Evolutionary conservation across 2,888 invertebrate species (phyloP).

Genomic region (Syrista parreyssii): DNA sequence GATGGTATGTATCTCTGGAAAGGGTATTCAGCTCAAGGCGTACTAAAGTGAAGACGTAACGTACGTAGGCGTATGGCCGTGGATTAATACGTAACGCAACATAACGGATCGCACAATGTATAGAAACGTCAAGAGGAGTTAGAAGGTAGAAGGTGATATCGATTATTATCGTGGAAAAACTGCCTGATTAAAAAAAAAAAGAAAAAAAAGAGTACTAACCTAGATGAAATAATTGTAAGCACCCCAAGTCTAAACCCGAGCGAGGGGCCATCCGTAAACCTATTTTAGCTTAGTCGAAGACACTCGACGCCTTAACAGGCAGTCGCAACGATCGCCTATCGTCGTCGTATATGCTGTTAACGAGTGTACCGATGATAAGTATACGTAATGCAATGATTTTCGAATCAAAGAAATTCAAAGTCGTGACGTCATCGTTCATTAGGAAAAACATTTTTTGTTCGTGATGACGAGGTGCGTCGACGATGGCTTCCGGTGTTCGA

Average conservation of each 20-base stretch:
- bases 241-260: constrained; percentile 33
- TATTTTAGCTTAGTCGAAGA: constrained; percentile 40
- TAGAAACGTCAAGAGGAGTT: not conserved
- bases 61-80: not conserved
- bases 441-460: not conserved
- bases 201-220: not conserved
- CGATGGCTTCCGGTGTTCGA: not conserved
- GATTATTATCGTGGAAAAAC: not conserved
- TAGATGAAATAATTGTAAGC: constrained; percentile 22
- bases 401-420: not conserved
- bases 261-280: constrained; percentile 48
- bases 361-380: not conserved
- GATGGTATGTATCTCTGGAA: not conserved
- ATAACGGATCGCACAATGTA: not conserved
- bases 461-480: not conserved
- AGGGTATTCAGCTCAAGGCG: not conserved
- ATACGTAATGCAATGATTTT: not conserved
- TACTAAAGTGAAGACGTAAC: not conserved
- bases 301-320: constrained; percentile 16
- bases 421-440: not conserved
- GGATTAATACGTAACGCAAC: not conserved
- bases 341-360: not conserved
- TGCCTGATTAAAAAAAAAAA: not conserved
- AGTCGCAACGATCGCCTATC: not conserved
- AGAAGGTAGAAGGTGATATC: not conserved